Evolutionary conservation across 2,797 vertebrate genomes (phyloP), one percentile per base, ranked within the genome.

Genomic region (Morelia viridis): DNA sequence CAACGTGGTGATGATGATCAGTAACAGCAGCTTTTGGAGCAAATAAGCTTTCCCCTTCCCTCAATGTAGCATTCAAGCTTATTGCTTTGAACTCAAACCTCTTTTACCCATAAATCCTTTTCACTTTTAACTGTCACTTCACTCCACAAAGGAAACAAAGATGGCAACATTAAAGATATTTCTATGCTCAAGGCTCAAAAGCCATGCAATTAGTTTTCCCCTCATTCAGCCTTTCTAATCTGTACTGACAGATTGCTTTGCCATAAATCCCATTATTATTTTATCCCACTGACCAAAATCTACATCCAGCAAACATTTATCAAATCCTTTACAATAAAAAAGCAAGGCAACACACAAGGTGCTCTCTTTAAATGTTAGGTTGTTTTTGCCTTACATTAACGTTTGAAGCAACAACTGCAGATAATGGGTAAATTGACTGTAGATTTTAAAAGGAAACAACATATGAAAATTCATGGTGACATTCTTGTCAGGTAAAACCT

Each of bases 251-350:
- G 50, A 87, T 90, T 61, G 46, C 53, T 50, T n/a, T 87, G 41
- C 12, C 71, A 88, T 56, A 83, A 65, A 83, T 92, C 71, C 60
- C 41, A 61, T 60, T 86, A 68, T 89, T 60, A 80, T 71, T 90
- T 61, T 60, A 90, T 87, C 41, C 35, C n/a, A 76, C 35, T 61
- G 56, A 60, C n/a, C 61, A 85, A 58, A 71, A 85, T n/a, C 41
- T 87, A 50, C n/a, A 71, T 62, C 35, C 35, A 50, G 53, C 50
- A 92, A 87, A 35, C 28, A 53, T 85, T 68, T 28, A 58, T 85
- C 35, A 5, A 65, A 61, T 53, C 28, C 84, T 71, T 10, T 28
- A 86, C 65, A 61, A 71, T 53, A 31, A 35, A 50, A 86, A 76
- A 61, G n/a, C 62, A 86, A 58, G 35, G 17, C 31, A 86, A 62